A percentile compares a stretch with the other conserved stretches of the same genome.
Conservation (phyloP, 23 tunicate species). For the Oikopleura dioica region DNA sequence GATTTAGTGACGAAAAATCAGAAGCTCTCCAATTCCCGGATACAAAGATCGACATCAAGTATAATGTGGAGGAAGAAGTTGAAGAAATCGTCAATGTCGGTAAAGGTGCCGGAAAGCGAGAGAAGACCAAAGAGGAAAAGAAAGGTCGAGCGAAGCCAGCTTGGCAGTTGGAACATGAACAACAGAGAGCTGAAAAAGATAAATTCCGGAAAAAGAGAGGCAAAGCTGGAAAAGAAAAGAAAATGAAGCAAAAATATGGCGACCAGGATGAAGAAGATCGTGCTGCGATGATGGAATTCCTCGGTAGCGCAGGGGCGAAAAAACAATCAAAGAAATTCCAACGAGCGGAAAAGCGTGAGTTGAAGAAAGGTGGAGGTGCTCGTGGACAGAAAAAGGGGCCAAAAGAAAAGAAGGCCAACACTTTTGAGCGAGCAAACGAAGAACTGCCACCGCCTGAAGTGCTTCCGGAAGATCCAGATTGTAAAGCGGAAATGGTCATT, state of each 20-base stretch:
- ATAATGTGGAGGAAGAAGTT: background rate
- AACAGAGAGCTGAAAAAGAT: background rate
- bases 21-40: constrained; percentile 5
- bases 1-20: background rate
- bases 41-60: constrained; percentile 6
- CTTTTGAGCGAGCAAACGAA: background rate
- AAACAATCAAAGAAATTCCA: constrained; percentile 12
- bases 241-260: constrained; percentile 41
- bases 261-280: constrained; percentile 64
- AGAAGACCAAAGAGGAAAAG: background rate
- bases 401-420: background rate
- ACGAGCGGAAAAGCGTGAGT: background rate
- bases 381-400: background rate
- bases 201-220: constrained; percentile 13
- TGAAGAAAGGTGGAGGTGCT: background rate
- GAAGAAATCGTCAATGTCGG: background rate
- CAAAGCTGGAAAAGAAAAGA: constrained; percentile 27
- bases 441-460: background rate
- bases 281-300: constrained; percentile 33
- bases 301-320: constrained; percentile 21
- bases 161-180: background rate
- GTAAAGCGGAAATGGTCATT: background rate
- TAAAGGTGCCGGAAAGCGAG: background rate
- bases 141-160: background rate
- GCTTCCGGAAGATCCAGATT: too few relatives aligned